phyloP scores from a whole-genome alignment of 1,140 invertebrate species.

The Drosophila jambulina region DNA sequence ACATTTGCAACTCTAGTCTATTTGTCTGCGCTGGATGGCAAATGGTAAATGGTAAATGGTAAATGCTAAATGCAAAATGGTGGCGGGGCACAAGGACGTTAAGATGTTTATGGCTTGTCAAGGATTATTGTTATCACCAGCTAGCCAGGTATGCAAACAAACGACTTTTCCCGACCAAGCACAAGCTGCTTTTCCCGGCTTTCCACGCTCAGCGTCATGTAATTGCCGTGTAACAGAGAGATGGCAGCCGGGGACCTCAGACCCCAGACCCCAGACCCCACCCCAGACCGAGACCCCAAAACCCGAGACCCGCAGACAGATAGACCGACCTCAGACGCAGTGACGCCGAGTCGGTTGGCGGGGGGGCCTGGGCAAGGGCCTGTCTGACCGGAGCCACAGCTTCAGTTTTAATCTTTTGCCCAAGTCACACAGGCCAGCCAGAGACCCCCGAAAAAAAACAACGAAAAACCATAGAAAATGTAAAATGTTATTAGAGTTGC shows the following conservation, averaged over 20 bases:
- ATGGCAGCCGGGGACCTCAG: neutral
- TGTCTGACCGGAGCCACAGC: constrained; percentile 39
- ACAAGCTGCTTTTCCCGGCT: constrained; percentile 40
- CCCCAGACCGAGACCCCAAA: neutral
- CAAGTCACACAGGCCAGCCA: constrained; percentile 17
- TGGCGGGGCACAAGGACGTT: constrained; percentile 65
- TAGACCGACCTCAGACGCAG: constrained; percentile 19
- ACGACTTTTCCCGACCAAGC: constrained; percentile 11
- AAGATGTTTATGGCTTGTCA: constrained; percentile 84
- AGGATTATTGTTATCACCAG: constrained; percentile 83
- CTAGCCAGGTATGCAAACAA: constrained; percentile 80
- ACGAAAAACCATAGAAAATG: constrained; percentile 37
- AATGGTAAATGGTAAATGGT: neutral
- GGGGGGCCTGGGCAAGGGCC: neutral
- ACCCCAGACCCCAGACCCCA: neutral
- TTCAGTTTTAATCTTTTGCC: constrained; percentile 68
- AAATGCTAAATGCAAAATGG: constrained; percentile 8
- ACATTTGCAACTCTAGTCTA: constrained; percentile 56
- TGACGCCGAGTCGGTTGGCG: neutral
- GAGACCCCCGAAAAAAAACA: neutral
- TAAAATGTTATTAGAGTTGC: constrained; percentile 50
- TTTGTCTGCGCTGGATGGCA: constrained; percentile 58
- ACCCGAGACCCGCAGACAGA: constrained; percentile 7
- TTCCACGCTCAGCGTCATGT: constrained; percentile 63
- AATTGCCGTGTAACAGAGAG: constrained; percentile 61